Base-by-base conservation (phyloP, 2,797 vertebrate genomes). In the Schizopygopsis malacanthus region DNA sequence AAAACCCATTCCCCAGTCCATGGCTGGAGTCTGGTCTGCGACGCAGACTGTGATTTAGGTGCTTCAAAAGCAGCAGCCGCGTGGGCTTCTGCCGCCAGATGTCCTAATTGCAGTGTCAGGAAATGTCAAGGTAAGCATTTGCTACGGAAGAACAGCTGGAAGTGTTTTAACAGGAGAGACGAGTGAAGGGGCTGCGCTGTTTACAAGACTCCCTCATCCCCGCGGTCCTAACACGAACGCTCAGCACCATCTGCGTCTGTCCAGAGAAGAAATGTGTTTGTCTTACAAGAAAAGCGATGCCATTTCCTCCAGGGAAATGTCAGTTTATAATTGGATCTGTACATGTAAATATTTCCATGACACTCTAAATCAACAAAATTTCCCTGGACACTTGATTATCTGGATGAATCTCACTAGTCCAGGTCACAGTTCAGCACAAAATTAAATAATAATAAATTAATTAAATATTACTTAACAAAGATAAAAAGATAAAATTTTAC, bases 81-180 rank as follows among this genome's bases (percentile, higher is more conserved):
- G 11, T 59, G 67, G 47, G 37, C 71, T 81, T 65, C 71, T 25
- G 69, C 71, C 18, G 43, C 91, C 85, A 83, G 78, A 77, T 86
- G 88, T 88, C 92, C 72, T 88, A 92, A 93, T 89, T 92, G 87
- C 85, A 85, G 89, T 79, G 77, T 90, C 88, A 88, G 88, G 88
- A 92, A 91, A 91, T 92, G 90, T 94, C 83, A 91, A 89, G 89
- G 91, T 93, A 91, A 90, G 91, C 87, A 85, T 90, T 92, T 91
- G 83, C 88, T 76, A 83, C 85, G 85, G 85, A 89, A 90, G 84
- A 91, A 86, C 92, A 93, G 91, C 91, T 93, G 92, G 85, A 89
- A 90, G 86, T 92, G 90, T 89, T 92, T 94, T 92, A 89, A 89
- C 82, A 88, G 85, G 70, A 71, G 79, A 72, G 81, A 79, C 79